phyloP scores from a whole-genome alignment of 2,888 invertebrate species.

The Macrosoma leucophasiata region DNA sequence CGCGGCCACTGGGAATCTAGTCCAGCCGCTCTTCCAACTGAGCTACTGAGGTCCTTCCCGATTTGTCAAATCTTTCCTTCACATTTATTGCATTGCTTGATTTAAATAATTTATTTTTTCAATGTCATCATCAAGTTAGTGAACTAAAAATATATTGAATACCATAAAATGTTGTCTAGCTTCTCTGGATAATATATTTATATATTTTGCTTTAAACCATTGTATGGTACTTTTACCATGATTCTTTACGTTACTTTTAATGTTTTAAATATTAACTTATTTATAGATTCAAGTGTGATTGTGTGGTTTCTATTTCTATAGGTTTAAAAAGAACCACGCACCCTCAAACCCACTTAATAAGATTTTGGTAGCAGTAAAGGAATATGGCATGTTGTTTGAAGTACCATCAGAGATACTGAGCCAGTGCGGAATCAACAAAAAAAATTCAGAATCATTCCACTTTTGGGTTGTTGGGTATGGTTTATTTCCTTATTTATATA shows the following conservation, averaged over 20 bases:
- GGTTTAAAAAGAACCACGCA: conserved; percentile 74
- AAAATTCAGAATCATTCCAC: conserved; percentile 64
- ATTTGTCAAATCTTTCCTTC: too few relatives aligned
- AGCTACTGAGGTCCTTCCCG: too few relatives aligned
- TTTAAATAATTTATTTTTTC: too few relatives aligned
- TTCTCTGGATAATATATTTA: background rate
- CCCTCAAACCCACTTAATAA: conserved; percentile 79
- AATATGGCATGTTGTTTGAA: conserved; percentile 87
- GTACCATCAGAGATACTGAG: conserved; percentile 59
- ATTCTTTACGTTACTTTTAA: too few relatives aligned
- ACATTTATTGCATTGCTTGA: too few relatives aligned
- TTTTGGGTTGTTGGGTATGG: conserved; percentile 90
- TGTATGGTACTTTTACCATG: too few relatives aligned
- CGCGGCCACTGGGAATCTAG: too few relatives aligned
- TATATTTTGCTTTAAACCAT: too few relatives aligned
- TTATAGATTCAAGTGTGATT: too few relatives aligned
- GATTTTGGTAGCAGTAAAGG: conserved; percentile 86
- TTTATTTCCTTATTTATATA: background rate
- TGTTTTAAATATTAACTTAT: too few relatives aligned
- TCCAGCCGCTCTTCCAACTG: too few relatives aligned
- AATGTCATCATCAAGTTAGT: too few relatives aligned
- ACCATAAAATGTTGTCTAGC: background rate
- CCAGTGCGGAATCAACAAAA: conserved; percentile 54
- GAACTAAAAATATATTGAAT: background rate
- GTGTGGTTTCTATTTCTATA: conserved; percentile 34